A percentile compares a stretch with the other conserved stretches of the same genome.
phyloP scores from a whole-genome alignment of 2,113 vertebrate genomes.

The Rhinoderma darwinii region DNA sequence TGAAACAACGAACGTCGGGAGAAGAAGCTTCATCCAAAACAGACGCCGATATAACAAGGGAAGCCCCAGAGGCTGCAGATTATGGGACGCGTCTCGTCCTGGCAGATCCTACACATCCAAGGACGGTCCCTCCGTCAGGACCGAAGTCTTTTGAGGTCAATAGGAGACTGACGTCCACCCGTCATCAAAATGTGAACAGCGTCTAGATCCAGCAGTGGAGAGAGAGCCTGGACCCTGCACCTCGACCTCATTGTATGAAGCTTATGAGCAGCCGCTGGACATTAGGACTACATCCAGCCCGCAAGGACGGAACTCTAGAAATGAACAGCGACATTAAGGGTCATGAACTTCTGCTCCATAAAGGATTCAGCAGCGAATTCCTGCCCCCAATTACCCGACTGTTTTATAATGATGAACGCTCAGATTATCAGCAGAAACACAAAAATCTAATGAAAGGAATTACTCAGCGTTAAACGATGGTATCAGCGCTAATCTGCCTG shows the following conservation, averaged over 20 bases:
- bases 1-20: background rate
- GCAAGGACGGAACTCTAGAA: background rate
- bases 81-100: no score
- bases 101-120: background rate
- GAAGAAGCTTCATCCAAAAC: background rate
- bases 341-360: constrained; percentile 26
- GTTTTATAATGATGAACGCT: constrained; percentile 8
- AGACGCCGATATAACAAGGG: background rate
- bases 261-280: background rate
- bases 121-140: background rate
- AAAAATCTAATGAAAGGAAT: constrained; percentile 53
- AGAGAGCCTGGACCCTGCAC: background rate
- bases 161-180: background rate
- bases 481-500: background rate
- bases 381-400: constrained; percentile 2
- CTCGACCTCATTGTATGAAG: background rate
- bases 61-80: background rate
- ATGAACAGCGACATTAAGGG: background rate
- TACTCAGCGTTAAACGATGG: constrained; percentile 38
- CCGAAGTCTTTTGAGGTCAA: no score
- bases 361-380: constrained; percentile 12
- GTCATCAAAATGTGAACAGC: background rate
- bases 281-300: background rate
- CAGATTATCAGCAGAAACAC: constrained; percentile 24
- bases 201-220: background rate